These are phyloP conservation scores for Lichenostomus cassidix DNA, from an alignment of 2,113 vertebrate genomes.

Conservation along the genomic window DNA sequence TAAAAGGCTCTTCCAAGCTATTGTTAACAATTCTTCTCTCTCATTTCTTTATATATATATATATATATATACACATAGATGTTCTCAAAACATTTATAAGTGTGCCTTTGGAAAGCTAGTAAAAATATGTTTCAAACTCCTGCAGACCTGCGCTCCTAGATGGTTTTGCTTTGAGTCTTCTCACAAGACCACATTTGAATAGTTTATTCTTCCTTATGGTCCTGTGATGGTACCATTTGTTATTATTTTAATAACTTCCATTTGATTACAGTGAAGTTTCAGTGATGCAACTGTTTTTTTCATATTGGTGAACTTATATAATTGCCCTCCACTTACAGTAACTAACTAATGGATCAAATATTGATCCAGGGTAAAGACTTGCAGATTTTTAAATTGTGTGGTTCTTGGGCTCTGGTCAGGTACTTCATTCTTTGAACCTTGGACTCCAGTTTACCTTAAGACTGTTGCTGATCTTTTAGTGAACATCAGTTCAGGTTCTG, in stretches of 20 bases:
- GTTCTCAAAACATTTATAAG: neutral
- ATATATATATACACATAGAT: neutral
- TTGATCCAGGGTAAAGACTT: neutral
- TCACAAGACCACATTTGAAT: neutral
- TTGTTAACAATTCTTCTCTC: neutral
- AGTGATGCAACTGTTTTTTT: neutral
- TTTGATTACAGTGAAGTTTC: neutral
- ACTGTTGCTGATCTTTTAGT: neutral
- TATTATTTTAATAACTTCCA: neutral
- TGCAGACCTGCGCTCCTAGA: neutral
- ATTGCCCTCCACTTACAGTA: neutral
- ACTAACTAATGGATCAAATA: neutral
- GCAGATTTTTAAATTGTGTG: neutral
- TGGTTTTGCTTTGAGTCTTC: neutral
- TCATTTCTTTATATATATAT: too few relatives aligned
- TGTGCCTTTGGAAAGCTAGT: neutral
- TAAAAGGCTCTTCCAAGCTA: neutral
- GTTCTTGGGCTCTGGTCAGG: neutral
- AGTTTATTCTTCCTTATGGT: neutral
- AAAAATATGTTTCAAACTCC: neutral
- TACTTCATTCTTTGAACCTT: neutral
- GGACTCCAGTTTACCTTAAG: neutral
- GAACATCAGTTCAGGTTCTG: neutral
- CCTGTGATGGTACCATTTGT: neutral
- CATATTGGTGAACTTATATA: neutral